phyloP scores from a whole-genome alignment of 2,888 invertebrate species.

The Nemoura dubitans region DNA sequence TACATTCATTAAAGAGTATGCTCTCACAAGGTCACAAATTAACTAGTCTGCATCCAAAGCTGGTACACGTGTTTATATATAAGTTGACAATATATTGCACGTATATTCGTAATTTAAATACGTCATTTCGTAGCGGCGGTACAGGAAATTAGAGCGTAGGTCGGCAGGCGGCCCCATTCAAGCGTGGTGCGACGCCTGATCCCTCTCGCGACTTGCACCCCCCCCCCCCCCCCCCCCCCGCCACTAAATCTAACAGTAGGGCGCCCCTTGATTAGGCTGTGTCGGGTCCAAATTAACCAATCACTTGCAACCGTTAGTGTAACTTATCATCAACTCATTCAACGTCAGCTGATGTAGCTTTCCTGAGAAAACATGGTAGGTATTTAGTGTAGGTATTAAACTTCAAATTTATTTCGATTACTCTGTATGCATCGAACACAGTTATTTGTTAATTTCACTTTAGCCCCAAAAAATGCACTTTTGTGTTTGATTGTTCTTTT shows the following conservation, averaged over 20 bases:
- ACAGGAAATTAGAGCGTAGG: constrained; percentile 27
- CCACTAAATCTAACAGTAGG: constrained; percentile 30
- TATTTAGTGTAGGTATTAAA: too few species aligned
- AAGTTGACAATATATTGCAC: background rate
- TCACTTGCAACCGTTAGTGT: background rate
- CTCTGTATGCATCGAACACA: too few species aligned
- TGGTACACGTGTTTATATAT: background rate
- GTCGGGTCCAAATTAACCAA: constrained; percentile 26
- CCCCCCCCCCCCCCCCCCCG: background rate
- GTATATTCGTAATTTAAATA: background rate
- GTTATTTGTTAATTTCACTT: too few species aligned
- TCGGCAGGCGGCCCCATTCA: background rate
- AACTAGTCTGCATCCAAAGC: background rate
- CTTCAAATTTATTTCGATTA: too few species aligned
- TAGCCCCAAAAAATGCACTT: too few species aligned
- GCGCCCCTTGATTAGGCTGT: constrained; percentile 18
- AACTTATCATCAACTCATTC: background rate
- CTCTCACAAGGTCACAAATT: background rate
- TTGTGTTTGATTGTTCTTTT: too few species aligned
- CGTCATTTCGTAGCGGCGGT: background rate
- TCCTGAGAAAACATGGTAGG: too few species aligned
- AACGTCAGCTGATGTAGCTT: too few species aligned
- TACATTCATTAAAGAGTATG: background rate
- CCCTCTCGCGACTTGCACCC: too few species aligned
- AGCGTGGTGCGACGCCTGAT: background rate